Evolutionary conservation across 2,113 vertebrate genomes (phyloP).

Genomic region (Salvelinus alpinus): DNA sequence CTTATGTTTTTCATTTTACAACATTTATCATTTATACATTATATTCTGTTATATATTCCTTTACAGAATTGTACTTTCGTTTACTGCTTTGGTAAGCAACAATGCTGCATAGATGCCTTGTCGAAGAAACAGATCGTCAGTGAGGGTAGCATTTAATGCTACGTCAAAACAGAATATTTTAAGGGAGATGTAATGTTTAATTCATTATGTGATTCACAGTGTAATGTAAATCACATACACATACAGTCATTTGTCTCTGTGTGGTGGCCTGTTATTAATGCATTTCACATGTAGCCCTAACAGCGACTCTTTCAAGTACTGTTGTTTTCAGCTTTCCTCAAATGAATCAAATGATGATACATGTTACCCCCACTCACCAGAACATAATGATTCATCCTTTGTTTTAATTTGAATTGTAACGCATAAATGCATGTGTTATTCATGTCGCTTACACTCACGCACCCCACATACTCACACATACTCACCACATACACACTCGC

Average conservation of each 20-base stretch:
- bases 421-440: no score
- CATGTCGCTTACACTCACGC: no score
- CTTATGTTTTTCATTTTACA: neutral
- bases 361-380: no score
- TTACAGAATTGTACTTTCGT: neutral
- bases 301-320: conserved; percentile 49
- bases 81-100: no score
- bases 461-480: no score
- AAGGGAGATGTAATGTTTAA: neutral
- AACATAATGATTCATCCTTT: no score
- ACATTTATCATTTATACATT: neutral
- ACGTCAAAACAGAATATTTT: no score
- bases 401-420: no score
- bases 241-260: neutral
- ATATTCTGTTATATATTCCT: neutral
- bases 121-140: no score
- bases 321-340: conserved; percentile 57
- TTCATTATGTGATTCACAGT: neutral
- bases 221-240: neutral
- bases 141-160: no score
- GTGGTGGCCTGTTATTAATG: neutral
- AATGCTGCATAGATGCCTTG: no score
- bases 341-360: conserved; percentile 26
- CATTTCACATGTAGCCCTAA: conserved; percentile 20
- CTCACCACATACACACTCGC: no score